These are phyloP conservation scores for Cephalopachus bancanus DNA, from an alignment of 2,797 vertebrate species.

Conservation along the genomic window DNA sequence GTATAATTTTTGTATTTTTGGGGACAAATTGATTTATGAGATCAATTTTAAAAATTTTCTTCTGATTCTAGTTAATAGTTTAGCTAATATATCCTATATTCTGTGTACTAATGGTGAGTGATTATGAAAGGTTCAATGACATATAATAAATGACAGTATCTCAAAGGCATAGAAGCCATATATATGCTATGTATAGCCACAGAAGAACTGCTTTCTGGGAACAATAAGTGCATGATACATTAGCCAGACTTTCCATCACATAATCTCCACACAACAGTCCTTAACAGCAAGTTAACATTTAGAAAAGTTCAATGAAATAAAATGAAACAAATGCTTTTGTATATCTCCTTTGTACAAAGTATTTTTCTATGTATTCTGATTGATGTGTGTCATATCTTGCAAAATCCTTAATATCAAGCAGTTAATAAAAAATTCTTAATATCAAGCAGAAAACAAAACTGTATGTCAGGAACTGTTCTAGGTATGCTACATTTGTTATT, in stretches of 20 bases:
- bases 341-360: neutral
- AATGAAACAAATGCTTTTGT: conserved; percentile 5
- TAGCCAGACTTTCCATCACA: neutral
- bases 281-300: neutral
- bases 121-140: neutral
- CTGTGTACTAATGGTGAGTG: neutral
- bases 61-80: conserved; percentile 42
- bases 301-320: neutral
- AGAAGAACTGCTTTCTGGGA: neutral
- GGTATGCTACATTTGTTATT: neutral
- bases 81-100: conserved; percentile 2
- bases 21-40: neutral
- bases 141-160: neutral
- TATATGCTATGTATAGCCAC: neutral
- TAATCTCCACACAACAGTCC: neutral
- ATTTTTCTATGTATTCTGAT: neutral
- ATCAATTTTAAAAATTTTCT: conserved; percentile 23
- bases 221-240: neutral
- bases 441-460: neutral
- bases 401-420: neutral
- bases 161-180: neutral
- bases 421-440: neutral
- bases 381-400: neutral
- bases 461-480: neutral
- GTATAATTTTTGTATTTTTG: neutral